Evolutionary conservation across 2,888 invertebrate genomes (phyloP).

Genomic region (Cylindroiulus punctatus): DNA sequence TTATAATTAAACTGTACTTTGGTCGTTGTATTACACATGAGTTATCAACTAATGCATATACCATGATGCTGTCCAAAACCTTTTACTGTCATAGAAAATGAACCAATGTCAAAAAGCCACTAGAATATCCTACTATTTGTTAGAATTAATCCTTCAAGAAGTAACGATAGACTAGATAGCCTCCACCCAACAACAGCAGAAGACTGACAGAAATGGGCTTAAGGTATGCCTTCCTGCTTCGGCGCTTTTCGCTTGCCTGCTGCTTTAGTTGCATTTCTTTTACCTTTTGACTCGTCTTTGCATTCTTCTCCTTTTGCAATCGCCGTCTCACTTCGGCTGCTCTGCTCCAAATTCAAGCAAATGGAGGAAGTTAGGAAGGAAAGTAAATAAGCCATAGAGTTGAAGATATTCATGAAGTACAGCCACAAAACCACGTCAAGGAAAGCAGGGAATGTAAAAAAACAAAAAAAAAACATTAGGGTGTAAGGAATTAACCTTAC

Average conservation of each 20-base stretch:
- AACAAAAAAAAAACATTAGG: constrained; percentile 35
- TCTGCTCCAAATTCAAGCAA: constrained; percentile 56
- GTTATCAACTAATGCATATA: background rate
- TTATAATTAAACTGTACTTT: background rate
- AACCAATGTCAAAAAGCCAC: background rate
- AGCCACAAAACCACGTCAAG: constrained; percentile 31
- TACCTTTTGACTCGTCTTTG: constrained; percentile 59
- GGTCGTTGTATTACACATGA: background rate
- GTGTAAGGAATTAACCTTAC: constrained; percentile 1
- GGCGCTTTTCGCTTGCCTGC: constrained; percentile 60
- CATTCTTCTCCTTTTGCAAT: constrained; percentile 59
- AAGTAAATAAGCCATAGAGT: constrained; percentile 47
- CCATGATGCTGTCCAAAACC: background rate
- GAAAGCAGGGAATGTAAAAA: constrained; percentile 5
- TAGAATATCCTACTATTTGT: constrained; percentile 43
- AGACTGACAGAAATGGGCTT: constrained; percentile 60
- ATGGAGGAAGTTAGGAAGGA: constrained; percentile 43
- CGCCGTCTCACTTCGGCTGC: constrained; percentile 60
- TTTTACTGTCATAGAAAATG: background rate
- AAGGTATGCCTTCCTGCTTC: constrained; percentile 59
- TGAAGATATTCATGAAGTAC: constrained; percentile 52
- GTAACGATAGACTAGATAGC: constrained; percentile 59
- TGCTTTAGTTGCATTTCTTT: constrained; percentile 60
- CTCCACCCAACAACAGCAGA: constrained; percentile 59
- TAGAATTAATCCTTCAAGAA: constrained; percentile 53